Percentiles rank a stretch among this genome's conserved stretches.
phyloP scores from a whole-genome alignment of 2,888 invertebrate genomes.

The Andricus quercusramuli region DNA sequence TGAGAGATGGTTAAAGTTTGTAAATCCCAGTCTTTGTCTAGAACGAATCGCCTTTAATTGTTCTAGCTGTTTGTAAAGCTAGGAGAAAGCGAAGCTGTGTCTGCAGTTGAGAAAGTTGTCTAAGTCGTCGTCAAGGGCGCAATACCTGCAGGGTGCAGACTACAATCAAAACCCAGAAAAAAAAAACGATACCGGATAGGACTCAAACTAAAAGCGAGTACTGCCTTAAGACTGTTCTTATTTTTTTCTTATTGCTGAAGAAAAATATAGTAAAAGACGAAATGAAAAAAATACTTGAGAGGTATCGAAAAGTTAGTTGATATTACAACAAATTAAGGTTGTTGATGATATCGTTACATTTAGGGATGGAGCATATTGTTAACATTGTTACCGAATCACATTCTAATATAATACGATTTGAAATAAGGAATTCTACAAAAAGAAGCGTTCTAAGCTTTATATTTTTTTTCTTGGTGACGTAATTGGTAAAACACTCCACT shows the following conservation, averaged over 20 bases:
- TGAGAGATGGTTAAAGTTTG: constrained; percentile 19
- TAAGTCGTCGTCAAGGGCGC: constrained; percentile 23
- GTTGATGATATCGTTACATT: no score
- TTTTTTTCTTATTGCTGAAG: neutral
- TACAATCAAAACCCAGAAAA: constrained; percentile 13
- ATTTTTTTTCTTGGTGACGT: no score
- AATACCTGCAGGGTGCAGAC: constrained; percentile 6
- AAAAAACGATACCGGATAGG: constrained; percentile 4
- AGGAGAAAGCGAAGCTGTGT: constrained; percentile 30
- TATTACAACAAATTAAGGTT: no score
- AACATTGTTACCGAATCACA: no score
- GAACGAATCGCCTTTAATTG: constrained; percentile 9
- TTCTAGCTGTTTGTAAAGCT: constrained; percentile 26
- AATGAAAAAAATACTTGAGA: neutral
- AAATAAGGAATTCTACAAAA: no score
- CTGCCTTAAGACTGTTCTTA: neutral
- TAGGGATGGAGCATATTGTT: no score
- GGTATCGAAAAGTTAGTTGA: neutral
- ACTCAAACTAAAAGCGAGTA: neutral
- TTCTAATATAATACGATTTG: no score
- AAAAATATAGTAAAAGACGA: neutral
- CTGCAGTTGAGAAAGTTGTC: constrained; percentile 26
- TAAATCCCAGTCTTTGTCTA: constrained; percentile 38
- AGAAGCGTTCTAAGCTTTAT: no score
- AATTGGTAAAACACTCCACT: no score